These are phyloP conservation scores for Ceyx cyanopectus DNA, from an alignment of 2,113 vertebrate species.

Conservation along the genomic window DNA sequence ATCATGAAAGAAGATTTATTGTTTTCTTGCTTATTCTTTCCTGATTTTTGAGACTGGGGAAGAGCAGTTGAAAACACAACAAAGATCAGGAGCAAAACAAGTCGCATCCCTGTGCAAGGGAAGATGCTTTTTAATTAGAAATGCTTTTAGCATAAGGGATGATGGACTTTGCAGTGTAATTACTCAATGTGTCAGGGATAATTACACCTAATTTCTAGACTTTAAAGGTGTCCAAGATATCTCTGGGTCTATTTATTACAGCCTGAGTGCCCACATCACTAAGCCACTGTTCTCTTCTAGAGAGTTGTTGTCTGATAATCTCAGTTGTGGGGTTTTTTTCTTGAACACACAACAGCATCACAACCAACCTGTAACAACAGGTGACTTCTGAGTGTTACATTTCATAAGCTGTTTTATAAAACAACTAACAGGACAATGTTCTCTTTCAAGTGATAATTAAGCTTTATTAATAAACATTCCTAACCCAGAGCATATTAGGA, in stretches of 20 bases:
- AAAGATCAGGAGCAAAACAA: not conserved
- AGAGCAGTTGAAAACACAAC: not conserved
- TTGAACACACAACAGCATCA: not conserved
- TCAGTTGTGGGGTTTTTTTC: not conserved
- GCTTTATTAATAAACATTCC: not conserved
- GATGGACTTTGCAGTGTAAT: not conserved
- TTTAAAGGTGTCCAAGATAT: slow-evolving; percentile 18
- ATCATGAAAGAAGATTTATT: not conserved
- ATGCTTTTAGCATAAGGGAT: not conserved
- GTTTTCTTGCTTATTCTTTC: not conserved
- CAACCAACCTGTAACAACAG: not conserved
- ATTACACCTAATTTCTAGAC: not conserved
- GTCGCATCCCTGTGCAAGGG: rapidly evolving
- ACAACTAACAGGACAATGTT: not conserved
- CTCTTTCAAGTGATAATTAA: not conserved
- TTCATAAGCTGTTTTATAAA: not conserved
- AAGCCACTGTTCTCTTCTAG: not conserved
- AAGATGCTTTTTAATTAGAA: slow-evolving; percentile 46
- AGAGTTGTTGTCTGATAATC: not conserved
- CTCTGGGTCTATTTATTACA: not conserved
- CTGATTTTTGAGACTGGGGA: not conserved
- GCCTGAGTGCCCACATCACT: not conserved
- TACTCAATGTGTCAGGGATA: slow-evolving; percentile 38
- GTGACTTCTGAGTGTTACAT: not conserved
- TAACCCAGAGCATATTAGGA: not conserved